These are phyloP conservation scores for Nemapogon koenigi DNA, from an alignment of 2,888 invertebrate genomes.

Conservation along the genomic window DNA sequence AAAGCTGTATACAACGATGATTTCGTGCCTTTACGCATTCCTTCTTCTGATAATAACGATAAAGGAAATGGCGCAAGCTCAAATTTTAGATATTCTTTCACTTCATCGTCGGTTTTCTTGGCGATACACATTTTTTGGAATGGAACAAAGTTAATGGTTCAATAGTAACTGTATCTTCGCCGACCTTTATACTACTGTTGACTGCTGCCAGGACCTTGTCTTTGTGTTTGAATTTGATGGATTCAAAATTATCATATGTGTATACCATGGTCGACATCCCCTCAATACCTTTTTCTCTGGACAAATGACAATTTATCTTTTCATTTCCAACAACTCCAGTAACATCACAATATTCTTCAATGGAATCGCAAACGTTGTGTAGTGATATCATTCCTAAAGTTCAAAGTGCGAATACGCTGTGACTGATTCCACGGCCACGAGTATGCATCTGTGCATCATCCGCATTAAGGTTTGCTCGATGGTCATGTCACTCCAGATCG, in stretches of 20 bases:
- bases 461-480: conserved; percentile 27
- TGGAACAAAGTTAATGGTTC: conserved; percentile 20
- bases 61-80: conserved; percentile 15
- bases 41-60: conserved; percentile 13
- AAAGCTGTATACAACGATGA: conserved; percentile 17
- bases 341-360: conserved; percentile 19
- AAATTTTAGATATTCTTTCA: conserved; percentile 12
- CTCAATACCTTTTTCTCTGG: too few relatives aligned
- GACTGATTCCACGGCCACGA: conserved; percentile 19
- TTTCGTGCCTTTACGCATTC: conserved; percentile 15
- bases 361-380: conserved; percentile 17
- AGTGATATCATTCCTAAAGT: conserved; percentile 20
- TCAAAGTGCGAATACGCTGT: conserved; percentile 22
- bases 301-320: too few relatives aligned
- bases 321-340: too few relatives aligned
- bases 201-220: conserved; percentile 22
- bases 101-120: conserved; percentile 12
- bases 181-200: conserved; percentile 21
- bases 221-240: too few relatives aligned
- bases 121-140: conserved; percentile 15
- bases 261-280: too few relatives aligned
- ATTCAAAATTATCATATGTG: too few relatives aligned
- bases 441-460: conserved; percentile 21
- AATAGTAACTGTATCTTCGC: conserved; percentile 19
- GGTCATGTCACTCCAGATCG: conserved; percentile 22